Percentiles rank a stretch among this genome's conserved stretches.
Evolutionary conservation across 2,113 vertebrate genomes (phyloP).

Genomic region (Caranx ignobilis): DNA sequence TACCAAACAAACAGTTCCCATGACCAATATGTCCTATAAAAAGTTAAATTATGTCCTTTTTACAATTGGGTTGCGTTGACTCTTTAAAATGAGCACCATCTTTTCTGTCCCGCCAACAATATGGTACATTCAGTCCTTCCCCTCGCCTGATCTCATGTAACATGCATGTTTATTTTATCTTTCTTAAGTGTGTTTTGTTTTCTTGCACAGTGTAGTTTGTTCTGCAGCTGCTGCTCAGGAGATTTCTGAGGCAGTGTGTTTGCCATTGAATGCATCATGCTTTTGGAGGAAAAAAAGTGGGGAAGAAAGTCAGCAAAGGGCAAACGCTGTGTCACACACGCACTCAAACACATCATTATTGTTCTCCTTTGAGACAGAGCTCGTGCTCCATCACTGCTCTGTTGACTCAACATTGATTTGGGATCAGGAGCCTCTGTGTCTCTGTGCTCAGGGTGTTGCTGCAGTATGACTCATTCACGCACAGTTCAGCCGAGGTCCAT

Average conservation of each 20-base stretch:
- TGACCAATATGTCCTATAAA: constrained; percentile 15
- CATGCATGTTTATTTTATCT: not conserved
- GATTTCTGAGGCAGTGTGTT: not conserved
- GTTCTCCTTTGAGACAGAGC: constrained; percentile 22
- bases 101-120: not conserved
- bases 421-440: constrained; percentile 49
- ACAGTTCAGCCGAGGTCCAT: constrained; percentile 29
- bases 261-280: not conserved
- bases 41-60: not conserved
- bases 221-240: not conserved
- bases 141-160: not conserved
- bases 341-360: constrained; percentile 49
- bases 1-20: not conserved
- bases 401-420: constrained; percentile 42
- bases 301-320: constrained; percentile 16
- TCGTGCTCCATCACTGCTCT: constrained; percentile 17
- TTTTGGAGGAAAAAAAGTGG: constrained; percentile 22
- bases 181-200: not conserved
- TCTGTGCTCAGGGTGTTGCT: constrained; percentile 49
- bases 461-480: constrained; percentile 46
- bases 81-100: not conserved
- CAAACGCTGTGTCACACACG: constrained; percentile 42
- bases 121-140: not conserved
- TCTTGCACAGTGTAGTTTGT: not conserved
- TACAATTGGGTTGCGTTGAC: not conserved